These are phyloP conservation scores for Gorsachius magnificus DNA, from an alignment of 2,797 vertebrate genomes.

Conservation along the genomic window DNA sequence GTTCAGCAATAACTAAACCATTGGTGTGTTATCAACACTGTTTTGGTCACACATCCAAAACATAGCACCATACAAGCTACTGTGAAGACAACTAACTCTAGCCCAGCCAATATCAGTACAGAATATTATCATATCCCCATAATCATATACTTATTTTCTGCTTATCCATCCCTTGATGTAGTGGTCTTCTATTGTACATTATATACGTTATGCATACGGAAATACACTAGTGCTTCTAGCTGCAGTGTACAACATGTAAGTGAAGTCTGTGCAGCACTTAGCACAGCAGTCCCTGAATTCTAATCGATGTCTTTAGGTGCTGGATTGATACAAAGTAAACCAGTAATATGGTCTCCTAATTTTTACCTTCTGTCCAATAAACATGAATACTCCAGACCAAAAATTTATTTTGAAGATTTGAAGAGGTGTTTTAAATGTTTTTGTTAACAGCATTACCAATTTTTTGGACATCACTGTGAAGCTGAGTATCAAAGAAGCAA, in stretches of 20 bases:
- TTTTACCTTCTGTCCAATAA: not conserved
- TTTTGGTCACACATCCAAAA: not conserved
- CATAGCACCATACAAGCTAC: not conserved
- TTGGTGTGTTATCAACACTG: not conserved
- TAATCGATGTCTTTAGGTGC: not conserved
- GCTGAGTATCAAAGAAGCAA: not conserved
- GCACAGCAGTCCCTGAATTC: not conserved
- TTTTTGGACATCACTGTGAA: not conserved
- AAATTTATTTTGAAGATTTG: not conserved
- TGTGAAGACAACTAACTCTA: not conserved
- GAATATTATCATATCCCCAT: not conserved
- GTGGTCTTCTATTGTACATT: not conserved
- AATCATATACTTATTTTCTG: not conserved
- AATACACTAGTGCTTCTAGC: not conserved
- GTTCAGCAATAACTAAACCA: not conserved
- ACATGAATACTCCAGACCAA: not conserved
- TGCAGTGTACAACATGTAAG: not conserved
- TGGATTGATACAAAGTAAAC: not conserved
- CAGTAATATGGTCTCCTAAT: not conserved
- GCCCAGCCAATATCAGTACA: not conserved
- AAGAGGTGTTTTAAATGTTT: not conserved
- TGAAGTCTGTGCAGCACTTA: not conserved
- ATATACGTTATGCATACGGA: not conserved
- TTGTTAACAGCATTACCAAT: rapidly evolving
- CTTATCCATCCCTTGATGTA: not conserved